Base-by-base conservation (phyloP, 1,140 invertebrate species). In the Eumaeus atala region DNA sequence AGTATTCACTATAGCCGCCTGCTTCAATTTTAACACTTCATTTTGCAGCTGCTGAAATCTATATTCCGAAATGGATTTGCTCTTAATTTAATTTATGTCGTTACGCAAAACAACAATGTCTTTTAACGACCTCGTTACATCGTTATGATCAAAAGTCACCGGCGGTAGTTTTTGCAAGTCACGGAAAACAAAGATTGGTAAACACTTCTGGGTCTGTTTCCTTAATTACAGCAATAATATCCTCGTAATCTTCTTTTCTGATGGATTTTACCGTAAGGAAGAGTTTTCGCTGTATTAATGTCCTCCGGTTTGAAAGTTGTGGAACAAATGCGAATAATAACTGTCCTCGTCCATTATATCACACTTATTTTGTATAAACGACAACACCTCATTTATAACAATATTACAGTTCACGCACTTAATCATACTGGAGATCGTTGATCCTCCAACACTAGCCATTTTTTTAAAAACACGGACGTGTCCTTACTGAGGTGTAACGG, bases 271-370 rank as follows among this genome's bases (percentile, higher is more conserved):
- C 33, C 33, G 35, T 47, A 57, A 10, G 51, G 16, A 3, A 51
- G 50, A 12, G n/a, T 51, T 35, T 57, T 57, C 0, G 55, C 55
- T 0, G 16, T 37, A 33, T 33, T 12, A 11, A 57, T 44, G 8
- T 57, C 55, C 16, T 35, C 28, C 11, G 10, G 14, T 14, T 36
- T 42, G 18, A 57, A 57, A 11, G 40, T 9, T 9, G 40, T 21
- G 1, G 21, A 10, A 53, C 59, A 61, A 10, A 61, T 21, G 1
- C 54, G 35, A 16, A 56, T 35, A 5, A 61, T 18, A n/a, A 16
- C 59, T 50, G 16, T 54, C 59, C n/a, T 56, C 51, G 34, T 61
- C 59, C 54, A 61, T 57, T 12, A 56, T 50, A 14, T 56, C 54
- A 38, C 21, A 9, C 7, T 61, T 61, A 50, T 61, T 61, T 48